A percentile compares a stretch with the other conserved stretches of the same genome.
phyloP scores from a whole-genome alignment of 1,140 invertebrate species.

The Drosophila sucinea region DNA sequence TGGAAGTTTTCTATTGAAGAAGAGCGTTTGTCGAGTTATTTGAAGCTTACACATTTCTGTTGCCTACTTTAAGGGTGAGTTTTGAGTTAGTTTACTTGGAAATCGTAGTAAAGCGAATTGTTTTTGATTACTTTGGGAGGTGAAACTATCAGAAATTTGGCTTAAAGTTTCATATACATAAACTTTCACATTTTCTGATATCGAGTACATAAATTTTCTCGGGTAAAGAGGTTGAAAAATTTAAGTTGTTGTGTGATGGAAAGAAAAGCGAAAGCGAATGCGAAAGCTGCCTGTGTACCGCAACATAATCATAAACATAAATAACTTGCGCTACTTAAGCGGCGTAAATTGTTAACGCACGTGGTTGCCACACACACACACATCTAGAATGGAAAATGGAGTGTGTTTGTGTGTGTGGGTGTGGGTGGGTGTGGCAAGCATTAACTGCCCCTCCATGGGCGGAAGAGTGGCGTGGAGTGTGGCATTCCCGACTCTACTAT shows the following conservation, averaged over 20 bases:
- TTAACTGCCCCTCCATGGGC: constrained; percentile 43
- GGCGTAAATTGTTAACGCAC: constrained; percentile 72
- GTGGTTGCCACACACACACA: constrained; percentile 51
- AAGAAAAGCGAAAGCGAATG: constrained; percentile 8
- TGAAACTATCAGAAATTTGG: neutral
- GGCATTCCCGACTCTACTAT: constrained; percentile 29
- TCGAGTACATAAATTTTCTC: neutral
- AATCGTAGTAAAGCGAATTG: too few relatives aligned
- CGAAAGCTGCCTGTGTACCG: constrained; percentile 47
- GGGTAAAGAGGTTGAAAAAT: constrained; percentile 14
- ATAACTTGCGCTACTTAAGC: constrained; percentile 68
- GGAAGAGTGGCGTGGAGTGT: neutral
- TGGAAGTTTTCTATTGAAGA: too few relatives aligned
- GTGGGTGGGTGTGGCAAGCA: constrained; percentile 36
- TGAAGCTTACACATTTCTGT: too few relatives aligned
- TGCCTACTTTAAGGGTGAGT: constrained; percentile 9
- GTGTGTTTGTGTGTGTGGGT: constrained; percentile 10
- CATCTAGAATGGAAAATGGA: neutral
- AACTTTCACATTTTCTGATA: constrained; percentile 8
- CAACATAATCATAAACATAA: constrained; percentile 78
- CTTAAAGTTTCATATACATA: neutral
- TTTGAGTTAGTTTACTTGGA: neutral
- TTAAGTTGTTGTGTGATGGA: constrained; percentile 16
- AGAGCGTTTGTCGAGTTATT: too few relatives aligned
- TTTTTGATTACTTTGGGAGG: too few relatives aligned